phyloP scores from a whole-genome alignment of 2,888 invertebrate genomes.

The Orthosia gracilis region DNA sequence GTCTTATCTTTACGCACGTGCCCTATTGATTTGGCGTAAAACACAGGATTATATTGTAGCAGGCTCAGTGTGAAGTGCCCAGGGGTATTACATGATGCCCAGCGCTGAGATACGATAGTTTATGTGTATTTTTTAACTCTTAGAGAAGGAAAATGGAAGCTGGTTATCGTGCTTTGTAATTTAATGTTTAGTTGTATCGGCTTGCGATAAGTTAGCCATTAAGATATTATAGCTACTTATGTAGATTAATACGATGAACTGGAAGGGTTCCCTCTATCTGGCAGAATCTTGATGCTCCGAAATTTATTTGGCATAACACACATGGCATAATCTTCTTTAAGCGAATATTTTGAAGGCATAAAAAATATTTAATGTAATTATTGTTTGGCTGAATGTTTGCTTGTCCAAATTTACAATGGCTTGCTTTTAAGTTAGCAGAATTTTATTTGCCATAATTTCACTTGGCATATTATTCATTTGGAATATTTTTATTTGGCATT shows the following conservation, averaged over 20 bases:
- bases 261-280: too few species aligned
- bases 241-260: not conserved
- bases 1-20: conserved; percentile 71
- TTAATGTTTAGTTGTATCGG: conserved; percentile 1
- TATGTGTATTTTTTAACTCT: conserved; percentile 56
- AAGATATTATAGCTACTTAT: not conserved
- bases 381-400: too few species aligned
- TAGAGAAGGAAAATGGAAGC: conserved; percentile 1
- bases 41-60: conserved; percentile 67
- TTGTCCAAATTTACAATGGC: too few species aligned
- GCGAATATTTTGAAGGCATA: too few species aligned
- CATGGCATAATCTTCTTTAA: too few species aligned
- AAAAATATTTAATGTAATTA: too few species aligned
- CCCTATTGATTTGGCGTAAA: conserved; percentile 76
- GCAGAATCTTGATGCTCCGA: too few species aligned
- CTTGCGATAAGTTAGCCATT: not conserved
- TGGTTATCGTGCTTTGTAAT: conserved; percentile 32
- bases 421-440: too few species aligned
- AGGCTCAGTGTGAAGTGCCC: conserved; percentile 60
- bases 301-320: too few species aligned
- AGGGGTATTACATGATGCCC: conserved; percentile 53
- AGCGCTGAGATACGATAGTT: conserved; percentile 49
- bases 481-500: too few species aligned
- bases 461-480: too few species aligned
- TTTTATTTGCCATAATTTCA: too few species aligned